Evolutionary conservation across 2,888 invertebrate species (phyloP).

Genomic region (Stenchaetothrips biformis): DNA sequence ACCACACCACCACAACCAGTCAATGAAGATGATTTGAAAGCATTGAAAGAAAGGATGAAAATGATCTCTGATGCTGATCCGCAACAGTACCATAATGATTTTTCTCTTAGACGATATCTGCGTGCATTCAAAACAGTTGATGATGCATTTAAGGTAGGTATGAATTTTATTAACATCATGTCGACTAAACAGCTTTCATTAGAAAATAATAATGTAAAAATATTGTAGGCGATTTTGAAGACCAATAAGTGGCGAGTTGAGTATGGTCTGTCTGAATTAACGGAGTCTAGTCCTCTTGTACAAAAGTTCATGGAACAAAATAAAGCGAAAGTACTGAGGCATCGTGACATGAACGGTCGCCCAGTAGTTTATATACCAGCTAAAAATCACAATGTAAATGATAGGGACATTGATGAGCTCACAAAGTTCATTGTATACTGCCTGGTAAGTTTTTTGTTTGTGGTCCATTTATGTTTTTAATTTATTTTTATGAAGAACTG

Average conservation of each 20-base stretch:
- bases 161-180: constrained; percentile 37
- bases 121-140: constrained; percentile 70
- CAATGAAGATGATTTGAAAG: constrained; percentile 59
- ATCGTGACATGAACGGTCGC: constrained; percentile 66
- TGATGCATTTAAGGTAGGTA: constrained; percentile 63
- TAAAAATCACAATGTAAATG: constrained; percentile 61
- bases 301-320: constrained; percentile 55
- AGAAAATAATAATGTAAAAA: constrained; percentile 38
- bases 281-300: constrained; percentile 50
- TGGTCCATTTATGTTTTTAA: background rate
- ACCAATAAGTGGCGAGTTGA: constrained; percentile 75
- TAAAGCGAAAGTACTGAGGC: constrained; percentile 64
- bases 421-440: constrained; percentile 74
- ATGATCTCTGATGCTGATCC: constrained; percentile 68
- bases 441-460: constrained; percentile 51
- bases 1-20: constrained; percentile 42
- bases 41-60: constrained; percentile 65
- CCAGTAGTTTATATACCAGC: constrained; percentile 76
- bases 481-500: constrained; percentile 24
- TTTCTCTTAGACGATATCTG: constrained; percentile 64
- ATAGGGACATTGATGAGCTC: constrained; percentile 68
- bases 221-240: constrained; percentile 62
- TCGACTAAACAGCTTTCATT: background rate
- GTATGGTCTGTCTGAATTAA: constrained; percentile 61
- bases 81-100: constrained; percentile 68